Conservation (phyloP, 2,797 vertebrate species). For the Borostomias antarcticus region DNA sequence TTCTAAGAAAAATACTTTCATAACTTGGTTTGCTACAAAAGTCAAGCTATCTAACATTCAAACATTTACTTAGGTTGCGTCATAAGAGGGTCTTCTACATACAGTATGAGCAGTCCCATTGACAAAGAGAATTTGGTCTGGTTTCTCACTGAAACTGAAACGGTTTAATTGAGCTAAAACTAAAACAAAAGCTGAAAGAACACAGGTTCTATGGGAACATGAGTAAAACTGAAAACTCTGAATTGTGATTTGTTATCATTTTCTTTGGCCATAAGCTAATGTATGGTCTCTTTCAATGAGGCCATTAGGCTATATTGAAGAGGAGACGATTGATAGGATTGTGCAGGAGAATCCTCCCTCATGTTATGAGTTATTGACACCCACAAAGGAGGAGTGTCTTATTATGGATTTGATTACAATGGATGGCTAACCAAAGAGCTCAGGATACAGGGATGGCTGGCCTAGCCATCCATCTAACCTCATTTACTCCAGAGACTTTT, state of each 20-base stretch:
- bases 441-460: constrained; percentile 3
- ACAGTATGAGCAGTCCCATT: too few relatives aligned
- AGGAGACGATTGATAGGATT: constrained; percentile 11
- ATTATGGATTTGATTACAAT: constrained; percentile 25
- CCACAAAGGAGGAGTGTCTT: constrained; percentile 7
- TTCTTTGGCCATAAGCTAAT: not conserved
- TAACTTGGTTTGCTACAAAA: not conserved
- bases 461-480: constrained; percentile 7
- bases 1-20: too few relatives aligned
- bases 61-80: not conserved
- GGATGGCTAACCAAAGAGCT: constrained; percentile 13
- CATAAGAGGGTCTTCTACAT: not conserved
- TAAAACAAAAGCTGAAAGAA: too few relatives aligned
- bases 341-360: constrained; percentile 4
- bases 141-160: not conserved
- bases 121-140: too few relatives aligned
- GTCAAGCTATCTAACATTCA: not conserved
- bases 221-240: not conserved
- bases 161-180: not conserved
- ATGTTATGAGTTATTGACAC: constrained; percentile 25
- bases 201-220: not conserved
- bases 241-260: too few relatives aligned
- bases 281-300: constrained; percentile 2
- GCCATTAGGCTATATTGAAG: not conserved
- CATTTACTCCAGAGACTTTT: constrained; percentile 12